Evolutionary conservation across 2,797 vertebrate species (phyloP).

Genomic region (Phoxinus dragarum): DNA sequence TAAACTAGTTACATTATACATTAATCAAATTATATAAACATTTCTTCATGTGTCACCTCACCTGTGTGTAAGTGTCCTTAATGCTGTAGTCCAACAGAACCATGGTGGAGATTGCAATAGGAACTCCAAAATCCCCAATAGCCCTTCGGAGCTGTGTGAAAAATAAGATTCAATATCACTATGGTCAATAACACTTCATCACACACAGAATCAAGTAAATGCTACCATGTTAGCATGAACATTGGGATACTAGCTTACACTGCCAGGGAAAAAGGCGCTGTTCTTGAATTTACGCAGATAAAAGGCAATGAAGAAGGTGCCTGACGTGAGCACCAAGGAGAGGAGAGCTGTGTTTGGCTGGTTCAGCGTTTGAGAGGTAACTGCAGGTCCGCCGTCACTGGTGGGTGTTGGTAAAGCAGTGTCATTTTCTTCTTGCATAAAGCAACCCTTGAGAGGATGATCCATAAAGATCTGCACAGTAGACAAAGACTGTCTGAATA

Average conservation of each 20-base stretch:
- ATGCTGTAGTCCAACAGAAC: constrained; percentile 91
- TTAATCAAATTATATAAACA: not conserved
- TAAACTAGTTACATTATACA: not conserved
- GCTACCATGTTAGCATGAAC: not conserved
- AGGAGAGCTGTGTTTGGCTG: constrained; percentile 95
- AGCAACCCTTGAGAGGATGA: constrained; percentile 86
- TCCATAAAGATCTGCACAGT: constrained; percentile 71
- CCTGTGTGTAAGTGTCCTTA: constrained; percentile 92
- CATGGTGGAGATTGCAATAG: constrained; percentile 96
- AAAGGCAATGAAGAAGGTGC: constrained; percentile 96
- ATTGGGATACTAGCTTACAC: constrained; percentile 73
- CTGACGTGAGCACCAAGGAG: constrained; percentile 92
- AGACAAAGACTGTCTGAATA: constrained; percentile 72
- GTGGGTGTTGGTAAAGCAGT: not conserved
- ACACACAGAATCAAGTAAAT: not conserved
- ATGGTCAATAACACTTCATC: not conserved
- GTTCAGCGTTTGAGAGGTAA: constrained; percentile 53
- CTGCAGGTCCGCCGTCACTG: constrained; percentile 48
- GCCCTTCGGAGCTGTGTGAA: constrained; percentile 86
- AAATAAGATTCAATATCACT: constrained; percentile 3
- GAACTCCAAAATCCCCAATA: constrained; percentile 98
- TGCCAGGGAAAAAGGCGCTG: constrained; percentile 94
- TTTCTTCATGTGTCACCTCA: constrained; percentile 75
- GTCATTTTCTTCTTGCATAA: constrained; percentile 61
- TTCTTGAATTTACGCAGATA: constrained; percentile 99